Evolutionary conservation across 2,888 invertebrate species (phyloP), one percentile per base, ranked within the genome.

Genomic region (Tridacna crocea): DNA sequence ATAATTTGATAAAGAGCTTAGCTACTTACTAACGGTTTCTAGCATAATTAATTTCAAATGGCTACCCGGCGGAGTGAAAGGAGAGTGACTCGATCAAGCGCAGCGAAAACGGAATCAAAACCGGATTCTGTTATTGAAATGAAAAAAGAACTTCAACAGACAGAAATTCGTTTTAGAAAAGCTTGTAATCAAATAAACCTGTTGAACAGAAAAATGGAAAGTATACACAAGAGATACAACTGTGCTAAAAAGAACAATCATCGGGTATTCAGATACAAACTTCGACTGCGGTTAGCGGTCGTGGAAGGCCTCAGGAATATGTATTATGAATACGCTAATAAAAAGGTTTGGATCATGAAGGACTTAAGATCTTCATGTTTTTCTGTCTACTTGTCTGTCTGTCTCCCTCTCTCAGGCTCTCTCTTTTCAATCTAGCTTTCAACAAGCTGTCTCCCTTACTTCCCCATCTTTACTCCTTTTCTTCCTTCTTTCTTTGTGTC

Each of bases 211-310:
- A 86, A 86, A 74, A 86, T 86, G 86, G 86, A 86, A 60, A 83
- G 83, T 51, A 86, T 86, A 65, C 86, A 86, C 77, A 86, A 86
- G 82, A 70, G 86, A 61, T 86, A 86, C 47, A 86, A 86, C 61
- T 86, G 83, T 86, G 86, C 86, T 36, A 86, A 86, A 60, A 86
- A 86, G 72, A 86, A 86, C 78, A 86, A 86, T 72, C 86, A 86
- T 36, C 61, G 86, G 17, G 86, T 86, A 55, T 86, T 86, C 58
- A 51, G 86, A 61, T 86, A 86, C 61, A 86, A 86, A 72, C 47
- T 86, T n/a, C 27, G 86, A 26, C 60, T 86, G 13, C 66, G 86
- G 58, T 73, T 86, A 8, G 86, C 86, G 13, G 86, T 86, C 24
- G 86, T 86, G 0, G 86, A 86, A 61, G 86, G 86, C 0, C 72